phyloP scores from a whole-genome alignment of 1,140 invertebrate genomes.

The Conus betulinus region DNA sequence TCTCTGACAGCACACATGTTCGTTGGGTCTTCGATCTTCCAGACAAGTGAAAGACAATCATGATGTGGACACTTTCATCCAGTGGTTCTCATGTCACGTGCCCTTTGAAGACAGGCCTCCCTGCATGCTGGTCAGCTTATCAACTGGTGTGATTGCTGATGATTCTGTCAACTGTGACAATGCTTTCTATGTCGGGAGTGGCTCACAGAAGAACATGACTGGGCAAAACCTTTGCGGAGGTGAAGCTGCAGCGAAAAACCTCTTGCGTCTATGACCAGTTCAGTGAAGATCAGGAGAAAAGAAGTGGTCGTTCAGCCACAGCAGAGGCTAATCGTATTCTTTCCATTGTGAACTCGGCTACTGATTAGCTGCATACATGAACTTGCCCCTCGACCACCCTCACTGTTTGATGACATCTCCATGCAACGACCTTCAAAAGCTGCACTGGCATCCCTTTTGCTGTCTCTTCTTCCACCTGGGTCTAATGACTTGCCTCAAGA shows the following conservation, averaged over 20 bases:
- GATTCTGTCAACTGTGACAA: slow-evolving; percentile 4
- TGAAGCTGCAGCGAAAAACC: not conserved
- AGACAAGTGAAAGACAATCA: too few species aligned
- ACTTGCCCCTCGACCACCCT: not conserved
- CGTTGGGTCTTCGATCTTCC: too few species aligned
- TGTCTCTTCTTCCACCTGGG: not conserved
- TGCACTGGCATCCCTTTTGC: not conserved
- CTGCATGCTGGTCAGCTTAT: too few species aligned
- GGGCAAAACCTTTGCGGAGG: not conserved
- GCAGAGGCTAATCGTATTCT: too few species aligned
- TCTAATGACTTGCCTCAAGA: not conserved
- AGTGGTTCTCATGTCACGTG: too few species aligned
- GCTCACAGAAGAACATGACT: not conserved
- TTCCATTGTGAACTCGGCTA: too few species aligned
- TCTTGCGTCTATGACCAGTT: not conserved
- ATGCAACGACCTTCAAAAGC: too few species aligned
- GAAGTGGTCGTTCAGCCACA: too few species aligned
- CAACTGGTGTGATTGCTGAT: not conserved
- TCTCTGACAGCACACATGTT: not conserved
- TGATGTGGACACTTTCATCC: too few species aligned
- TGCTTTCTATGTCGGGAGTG: not conserved
- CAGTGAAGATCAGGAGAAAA: not conserved
- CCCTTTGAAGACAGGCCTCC: too few species aligned
- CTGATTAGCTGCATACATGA: not conserved
- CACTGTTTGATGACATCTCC: not conserved